phyloP scores from a whole-genome alignment of 2,113 vertebrate genomes.

The Narcine bancroftii region DNA sequence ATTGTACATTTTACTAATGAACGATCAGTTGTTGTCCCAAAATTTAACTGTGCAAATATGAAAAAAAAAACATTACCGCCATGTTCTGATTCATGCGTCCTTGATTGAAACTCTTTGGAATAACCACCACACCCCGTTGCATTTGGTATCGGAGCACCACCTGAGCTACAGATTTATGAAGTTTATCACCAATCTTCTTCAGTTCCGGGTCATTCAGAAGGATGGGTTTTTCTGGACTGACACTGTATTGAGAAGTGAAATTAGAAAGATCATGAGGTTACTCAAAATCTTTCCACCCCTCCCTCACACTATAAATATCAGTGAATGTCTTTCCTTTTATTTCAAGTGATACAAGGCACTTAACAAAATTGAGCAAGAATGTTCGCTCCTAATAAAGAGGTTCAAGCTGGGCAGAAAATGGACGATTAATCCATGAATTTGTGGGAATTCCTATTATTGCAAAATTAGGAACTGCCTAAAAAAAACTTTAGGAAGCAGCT shows the following conservation, averaged over 20 bases:
- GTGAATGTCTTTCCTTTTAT: not conserved
- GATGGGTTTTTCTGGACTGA: conserved; percentile 56
- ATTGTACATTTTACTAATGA: too few species aligned
- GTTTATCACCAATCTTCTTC: conserved; percentile 56
- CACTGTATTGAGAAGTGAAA: conserved; percentile 47
- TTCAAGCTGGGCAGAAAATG: too few species aligned
- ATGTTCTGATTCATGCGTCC: conserved; percentile 73
- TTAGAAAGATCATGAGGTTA: not conserved
- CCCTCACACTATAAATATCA: not conserved
- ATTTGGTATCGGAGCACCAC: conserved; percentile 53
- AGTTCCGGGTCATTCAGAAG: conserved; percentile 56
- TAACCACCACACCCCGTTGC: conserved; percentile 81
- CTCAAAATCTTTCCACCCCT: not conserved
- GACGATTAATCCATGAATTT: too few species aligned
- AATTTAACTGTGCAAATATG: not conserved
- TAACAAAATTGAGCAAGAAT: too few species aligned
- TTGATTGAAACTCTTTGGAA: conserved; percentile 80
- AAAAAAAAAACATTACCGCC: not conserved
- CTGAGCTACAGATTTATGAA: conserved; percentile 61
- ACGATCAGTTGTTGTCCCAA: not conserved
- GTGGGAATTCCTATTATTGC: too few species aligned
- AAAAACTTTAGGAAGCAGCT: too few species aligned
- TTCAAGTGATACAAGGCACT: too few species aligned
- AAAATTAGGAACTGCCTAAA: too few species aligned
- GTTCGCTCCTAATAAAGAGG: too few species aligned